Base-by-base conservation (phyloP, 23 tunicate species). In the Ascidia mentula region DNA sequence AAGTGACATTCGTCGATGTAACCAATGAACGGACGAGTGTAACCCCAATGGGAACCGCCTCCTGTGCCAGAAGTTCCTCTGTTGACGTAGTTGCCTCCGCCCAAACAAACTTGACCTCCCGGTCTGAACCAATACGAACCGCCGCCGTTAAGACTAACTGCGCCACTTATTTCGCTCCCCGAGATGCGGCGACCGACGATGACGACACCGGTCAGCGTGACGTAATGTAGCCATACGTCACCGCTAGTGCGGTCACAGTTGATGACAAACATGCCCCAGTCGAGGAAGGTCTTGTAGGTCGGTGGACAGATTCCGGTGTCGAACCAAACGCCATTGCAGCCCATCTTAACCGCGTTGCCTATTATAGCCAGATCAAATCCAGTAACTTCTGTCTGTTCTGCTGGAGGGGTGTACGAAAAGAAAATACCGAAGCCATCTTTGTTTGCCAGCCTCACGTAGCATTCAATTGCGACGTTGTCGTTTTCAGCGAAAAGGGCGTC, bases 261-360 rank as follows among this genome's bases (percentile, higher is more conserved):
- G 32, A 81, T 71, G 32, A 71, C 75, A 0, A 81, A 34, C 85
- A 81, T 81, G 9, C 77, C 77, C 85, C 85, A 81, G 8, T 81
- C 85, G 18, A 39, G 70, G 75, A 70, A 69, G 75, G 85, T 35
- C 45, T 71, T 40, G 46, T 80, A 61, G 65, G 37, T 40, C 28
- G 75, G 77, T 15, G 73, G 77, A 1, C 59, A 38, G 8, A 81
- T 81, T 18, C 65, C 77, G 0, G 77, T 71, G 45, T 70, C 77
- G 0, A 40, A 61, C 77, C 77, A 70, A 9, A 18, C 70, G 34
- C 75, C 76, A 37, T 42, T 45, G 34, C 37, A 31, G 1, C 61
- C 69, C 6, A 81, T 40, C 34, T 81, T 81, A 17, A 81, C 70
- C 20, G 35, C 59, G 77, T 45, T 81, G 28, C 37, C 60, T 33